Evolutionary conservation across 2,888 invertebrate species (phyloP), one percentile per base, ranked within the genome.

Genomic region (Erannis defoliaria): DNA sequence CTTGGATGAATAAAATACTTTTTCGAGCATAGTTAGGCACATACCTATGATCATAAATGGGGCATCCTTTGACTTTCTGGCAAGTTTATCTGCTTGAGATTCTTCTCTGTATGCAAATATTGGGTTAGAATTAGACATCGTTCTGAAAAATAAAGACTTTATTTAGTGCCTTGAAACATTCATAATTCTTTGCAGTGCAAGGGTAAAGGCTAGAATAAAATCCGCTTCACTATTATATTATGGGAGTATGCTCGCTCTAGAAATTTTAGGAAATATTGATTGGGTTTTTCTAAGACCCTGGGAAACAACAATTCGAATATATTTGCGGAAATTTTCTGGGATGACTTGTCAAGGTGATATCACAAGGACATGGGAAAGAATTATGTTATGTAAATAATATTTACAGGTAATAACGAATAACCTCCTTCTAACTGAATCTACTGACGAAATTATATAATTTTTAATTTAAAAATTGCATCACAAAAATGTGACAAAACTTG

Each of bases 31-130:
- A 21, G 0, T 19, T 21, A 42, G n/a, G 19, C 6, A 55, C 90
- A 93, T 89, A 96, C 96, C 96, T 70, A 96, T 87, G 45, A 96
- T 93, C 94, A 96, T 95, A 78, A 96, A 95, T 0, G 96, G 96
- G 1, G 95, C 94, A 76, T 96, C 96, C 79, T 95, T 95, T 1
- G 95, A 94, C 80, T 96, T 96, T 67, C 94, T 94, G 0, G 94
- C 88, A 40, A 96, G 82, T 76, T 93, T 94, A 1, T 93, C 91
- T 2, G 88, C 77, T 55, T 94, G 94, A 72, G 93, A 90, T 85
- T 95, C 95, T 63, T 94, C 93, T 55, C 83, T 86, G 66, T 93
- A 94, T 12, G 93, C 87, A 68, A 89, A 94, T 72, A 90, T 75
- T 62, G 77, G 85, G 59, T 81, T 75, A 5, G 80, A 74, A 40